Conservation (phyloP, 64 coral and sea anemone species). For the Stichodactyla mertensii region DNA sequence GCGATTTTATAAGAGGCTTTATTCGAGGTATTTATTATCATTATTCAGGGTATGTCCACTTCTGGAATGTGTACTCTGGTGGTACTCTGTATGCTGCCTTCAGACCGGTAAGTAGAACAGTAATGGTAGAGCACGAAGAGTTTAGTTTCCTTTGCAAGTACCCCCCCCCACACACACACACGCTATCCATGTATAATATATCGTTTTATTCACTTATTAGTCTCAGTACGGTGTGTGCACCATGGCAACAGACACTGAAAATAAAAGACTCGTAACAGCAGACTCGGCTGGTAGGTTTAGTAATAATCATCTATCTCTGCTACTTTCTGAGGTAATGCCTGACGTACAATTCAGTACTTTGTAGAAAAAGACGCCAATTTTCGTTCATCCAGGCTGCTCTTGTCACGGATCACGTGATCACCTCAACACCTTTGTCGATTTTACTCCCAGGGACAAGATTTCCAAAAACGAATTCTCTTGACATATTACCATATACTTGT, state of each 20-base stretch:
- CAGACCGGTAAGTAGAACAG: slow-evolving; percentile 54
- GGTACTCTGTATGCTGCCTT: slow-evolving; percentile 74
- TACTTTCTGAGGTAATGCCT: no score
- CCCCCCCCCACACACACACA: background rate
- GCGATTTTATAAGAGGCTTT: no score
- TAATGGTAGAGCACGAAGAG: background rate
- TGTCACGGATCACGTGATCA: no score
- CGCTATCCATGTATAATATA: background rate
- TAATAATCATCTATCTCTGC: no score
- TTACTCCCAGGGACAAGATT: background rate
- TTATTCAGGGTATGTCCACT: slow-evolving; percentile 78
- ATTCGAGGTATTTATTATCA: background rate
- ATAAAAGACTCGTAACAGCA: slow-evolving; percentile 79
- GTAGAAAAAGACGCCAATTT: no score
- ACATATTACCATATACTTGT: background rate
- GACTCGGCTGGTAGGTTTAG: slow-evolving; percentile 65
- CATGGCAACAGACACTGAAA: slow-evolving; percentile 71
- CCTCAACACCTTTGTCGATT: no score
- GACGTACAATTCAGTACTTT: no score
- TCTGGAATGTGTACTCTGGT: slow-evolving; percentile 97
- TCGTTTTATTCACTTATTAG: background rate
- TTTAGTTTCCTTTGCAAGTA: background rate
- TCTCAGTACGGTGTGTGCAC: slow-evolving; percentile 56
- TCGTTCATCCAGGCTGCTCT: no score
- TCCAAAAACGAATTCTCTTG: background rate